Evolutionary conservation across 2,888 invertebrate genomes (phyloP).

Genomic region (Standfussiana lucernea): DNA sequence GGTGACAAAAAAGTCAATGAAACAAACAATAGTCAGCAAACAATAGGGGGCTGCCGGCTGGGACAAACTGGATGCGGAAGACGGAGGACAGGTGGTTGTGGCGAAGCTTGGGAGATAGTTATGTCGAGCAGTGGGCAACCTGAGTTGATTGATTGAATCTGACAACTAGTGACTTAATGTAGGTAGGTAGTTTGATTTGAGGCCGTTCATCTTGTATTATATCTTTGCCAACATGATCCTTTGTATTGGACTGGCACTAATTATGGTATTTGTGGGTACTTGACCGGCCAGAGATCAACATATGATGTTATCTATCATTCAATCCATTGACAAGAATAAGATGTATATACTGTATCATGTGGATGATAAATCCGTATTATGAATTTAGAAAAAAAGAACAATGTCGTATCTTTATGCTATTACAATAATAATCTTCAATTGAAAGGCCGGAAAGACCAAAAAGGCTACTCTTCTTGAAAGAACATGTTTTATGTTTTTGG

Average conservation of each 20-base stretch:
- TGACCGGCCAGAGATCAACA: constrained; percentile 39
- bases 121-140: background rate
- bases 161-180: background rate
- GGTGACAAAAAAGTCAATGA: too few relatives aligned
- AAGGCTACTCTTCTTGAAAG: too few relatives aligned
- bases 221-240: constrained; percentile 2
- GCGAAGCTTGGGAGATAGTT: background rate
- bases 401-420: background rate
- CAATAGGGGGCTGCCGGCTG: too few relatives aligned
- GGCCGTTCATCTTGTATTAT: background rate
- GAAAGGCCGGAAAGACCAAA: background rate
- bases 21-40: too few relatives aligned
- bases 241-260: constrained; percentile 41
- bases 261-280: constrained; percentile 43
- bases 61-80: background rate
- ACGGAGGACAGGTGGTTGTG: background rate
- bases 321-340: background rate
- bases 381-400: background rate
- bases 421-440: background rate
- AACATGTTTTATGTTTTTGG: too few relatives aligned
- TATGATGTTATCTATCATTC: constrained; percentile 51
- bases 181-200: background rate
- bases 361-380: background rate
- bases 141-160: background rate
- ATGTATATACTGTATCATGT: background rate